These are phyloP conservation scores for Hyperoplus immaculatus DNA, from an alignment of 2,797 vertebrate species.

Conservation along the genomic window DNA sequence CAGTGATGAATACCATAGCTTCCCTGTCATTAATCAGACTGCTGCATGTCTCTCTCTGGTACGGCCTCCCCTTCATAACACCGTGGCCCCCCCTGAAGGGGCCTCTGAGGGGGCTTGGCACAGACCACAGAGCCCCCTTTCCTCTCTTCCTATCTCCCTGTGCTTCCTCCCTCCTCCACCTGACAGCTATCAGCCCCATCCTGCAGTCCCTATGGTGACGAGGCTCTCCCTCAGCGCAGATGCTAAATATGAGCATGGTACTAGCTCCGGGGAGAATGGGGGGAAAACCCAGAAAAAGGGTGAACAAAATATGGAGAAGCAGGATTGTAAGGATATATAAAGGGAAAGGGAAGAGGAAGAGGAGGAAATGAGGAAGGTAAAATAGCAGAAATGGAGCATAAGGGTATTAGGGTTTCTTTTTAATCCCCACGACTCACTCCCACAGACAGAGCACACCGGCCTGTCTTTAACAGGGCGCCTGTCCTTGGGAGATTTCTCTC, in stretches of 20 bases:
- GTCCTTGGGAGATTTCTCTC: constrained; percentile 79
- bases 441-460: constrained; percentile 57
- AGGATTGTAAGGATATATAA: background rate
- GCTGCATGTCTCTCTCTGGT: constrained; percentile 56
- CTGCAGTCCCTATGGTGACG: constrained; percentile 40
- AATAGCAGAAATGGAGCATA: constrained; percentile 10
- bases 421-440: constrained; percentile 38
- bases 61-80: constrained; percentile 44
- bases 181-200: constrained; percentile 41
- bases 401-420: constrained; percentile 36
- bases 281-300: constrained; percentile 1
- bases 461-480: constrained; percentile 74
- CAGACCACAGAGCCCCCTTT: constrained; percentile 11
- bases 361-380: background rate
- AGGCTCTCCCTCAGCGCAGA: constrained; percentile 39
- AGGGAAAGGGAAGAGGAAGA: background rate
- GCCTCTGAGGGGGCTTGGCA: constrained; percentile 24
- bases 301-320: background rate
- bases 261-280: constrained; percentile 4
- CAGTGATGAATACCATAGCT: constrained; percentile 77
- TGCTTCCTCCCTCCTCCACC: constrained; percentile 19
- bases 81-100: constrained; percentile 40
- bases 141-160: background rate
- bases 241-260: constrained; percentile 26
- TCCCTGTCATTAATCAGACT: constrained; percentile 81